Percentiles rank a stretch among this genome's conserved stretches.
These are phyloP conservation scores for Hyles euphorbiae DNA, from an alignment of 1,140 invertebrate genomes.

Conservation along the genomic window DNA sequence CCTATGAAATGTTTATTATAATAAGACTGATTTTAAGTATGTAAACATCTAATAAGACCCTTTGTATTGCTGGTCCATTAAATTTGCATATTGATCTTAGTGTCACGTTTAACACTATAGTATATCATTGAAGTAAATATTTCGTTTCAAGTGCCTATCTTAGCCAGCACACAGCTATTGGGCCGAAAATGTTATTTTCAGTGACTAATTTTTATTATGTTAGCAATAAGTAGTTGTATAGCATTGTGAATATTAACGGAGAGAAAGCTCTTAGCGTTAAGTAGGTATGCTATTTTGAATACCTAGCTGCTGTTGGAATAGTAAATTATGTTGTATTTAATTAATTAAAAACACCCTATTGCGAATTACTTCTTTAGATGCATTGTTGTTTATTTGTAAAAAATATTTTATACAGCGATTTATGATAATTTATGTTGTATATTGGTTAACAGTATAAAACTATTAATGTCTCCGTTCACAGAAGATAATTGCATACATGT, in stretches of 20 bases:
- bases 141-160: constrained; percentile 24
- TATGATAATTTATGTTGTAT: constrained; percentile 2
- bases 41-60: too few species aligned
- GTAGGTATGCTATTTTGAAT: constrained; percentile 18
- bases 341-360: constrained; percentile 10
- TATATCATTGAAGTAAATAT: constrained; percentile 7
- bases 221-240: constrained; percentile 37
- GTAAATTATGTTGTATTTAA: constrained; percentile 16
- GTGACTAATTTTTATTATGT: constrained; percentile 31
- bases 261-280: constrained; percentile 27
- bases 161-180: constrained; percentile 29
- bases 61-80: background rate
- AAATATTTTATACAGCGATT: constrained; percentile 9
- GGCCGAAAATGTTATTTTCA: constrained; percentile 25
- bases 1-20: background rate
- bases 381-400: constrained; percentile 16
- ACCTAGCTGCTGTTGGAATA: constrained; percentile 14
- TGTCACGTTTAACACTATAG: constrained; percentile 26
- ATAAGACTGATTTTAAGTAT: constrained; percentile 19
- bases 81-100: constrained; percentile 33
- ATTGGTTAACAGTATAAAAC: constrained; percentile 3
- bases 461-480: background rate
- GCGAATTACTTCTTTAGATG: constrained; percentile 14
- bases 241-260: constrained; percentile 24
- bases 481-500: constrained; percentile 12